A percentile compares a stretch with the other conserved stretches of the same genome.
Conservation (phyloP, 2,113 vertebrate genomes). For the Romanogobio albipinnatus region DNA sequence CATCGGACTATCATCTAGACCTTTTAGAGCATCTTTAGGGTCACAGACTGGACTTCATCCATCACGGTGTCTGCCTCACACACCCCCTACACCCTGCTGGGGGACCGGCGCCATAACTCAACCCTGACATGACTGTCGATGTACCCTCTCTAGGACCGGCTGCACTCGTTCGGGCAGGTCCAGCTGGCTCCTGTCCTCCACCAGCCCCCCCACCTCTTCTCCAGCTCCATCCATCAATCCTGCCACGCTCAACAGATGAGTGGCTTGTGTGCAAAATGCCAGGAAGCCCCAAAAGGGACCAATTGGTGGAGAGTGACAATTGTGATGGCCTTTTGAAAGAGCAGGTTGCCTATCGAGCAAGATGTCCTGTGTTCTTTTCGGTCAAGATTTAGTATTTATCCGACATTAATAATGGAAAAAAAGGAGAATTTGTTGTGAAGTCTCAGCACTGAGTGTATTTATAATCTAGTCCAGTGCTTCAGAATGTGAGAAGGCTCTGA, state of each 20-base stretch:
- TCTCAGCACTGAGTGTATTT: slow-evolving; percentile 7
- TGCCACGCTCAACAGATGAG: slow-evolving; percentile 65
- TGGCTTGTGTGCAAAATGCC: slow-evolving; percentile 59
- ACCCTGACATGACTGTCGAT: slow-evolving; percentile 71
- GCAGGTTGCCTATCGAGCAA: slow-evolving; percentile 49
- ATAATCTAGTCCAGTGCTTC: slow-evolving; percentile 27
- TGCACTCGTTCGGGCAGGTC: slow-evolving; percentile 52
- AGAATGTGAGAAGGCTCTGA: slow-evolving; percentile 61
- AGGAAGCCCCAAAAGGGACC: slow-evolving; percentile 66
- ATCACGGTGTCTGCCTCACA: slow-evolving; percentile 69
- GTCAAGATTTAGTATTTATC: slow-evolving; percentile 31
- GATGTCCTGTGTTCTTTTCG: slow-evolving; percentile 41
- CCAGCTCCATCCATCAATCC: slow-evolving; percentile 71
- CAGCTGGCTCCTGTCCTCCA: slow-evolving; percentile 44
- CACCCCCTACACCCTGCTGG: slow-evolving; percentile 63
- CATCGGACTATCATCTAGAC: slow-evolving; percentile 19
- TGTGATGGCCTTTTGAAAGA: slow-evolving; percentile 54
- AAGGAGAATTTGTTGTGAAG: slow-evolving; percentile 25
- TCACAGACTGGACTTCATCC: slow-evolving; percentile 64
- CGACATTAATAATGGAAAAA: slow-evolving; percentile 17
- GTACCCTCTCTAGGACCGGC: slow-evolving; percentile 55
- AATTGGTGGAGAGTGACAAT: slow-evolving; percentile 53
- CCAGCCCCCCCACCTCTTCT: slow-evolving; percentile 60
- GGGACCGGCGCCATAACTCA: slow-evolving; percentile 75
- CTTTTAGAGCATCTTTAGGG: slow-evolving; percentile 16